phyloP scores from a whole-genome alignment of 2,888 invertebrate genomes.

The Phrixothrix hirtus region DNA sequence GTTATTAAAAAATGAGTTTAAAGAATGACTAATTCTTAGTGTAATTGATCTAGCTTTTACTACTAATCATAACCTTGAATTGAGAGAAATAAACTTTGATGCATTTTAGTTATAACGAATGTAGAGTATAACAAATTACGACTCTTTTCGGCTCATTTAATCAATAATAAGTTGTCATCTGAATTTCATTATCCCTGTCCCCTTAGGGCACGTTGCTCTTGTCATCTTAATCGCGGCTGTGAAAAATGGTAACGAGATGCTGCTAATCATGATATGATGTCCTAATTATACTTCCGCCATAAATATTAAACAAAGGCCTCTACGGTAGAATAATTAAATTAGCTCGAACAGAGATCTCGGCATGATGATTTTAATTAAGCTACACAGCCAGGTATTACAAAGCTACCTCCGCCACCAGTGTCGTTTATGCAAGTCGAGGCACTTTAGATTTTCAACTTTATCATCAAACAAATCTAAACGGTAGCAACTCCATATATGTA shows the following conservation, averaged over 20 bases:
- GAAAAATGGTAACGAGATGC: conserved; percentile 29
- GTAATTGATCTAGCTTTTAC: too few relatives aligned
- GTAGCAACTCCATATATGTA: too few relatives aligned
- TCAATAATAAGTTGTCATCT: conserved; percentile 27
- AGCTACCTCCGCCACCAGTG: conserved; percentile 19
- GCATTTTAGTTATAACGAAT: too few relatives aligned
- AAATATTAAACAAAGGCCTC: conserved; percentile 34
- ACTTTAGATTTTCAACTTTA: too few relatives aligned
- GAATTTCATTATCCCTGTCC: conserved; percentile 21
- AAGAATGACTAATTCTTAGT: too few relatives aligned
- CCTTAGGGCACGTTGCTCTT: conserved; percentile 9
- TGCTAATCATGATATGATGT: conserved; percentile 34
- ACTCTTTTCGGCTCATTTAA: conserved; percentile 17
- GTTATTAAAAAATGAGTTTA: too few relatives aligned
- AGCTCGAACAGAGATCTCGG: conserved; percentile 33
- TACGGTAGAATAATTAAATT: conserved; percentile 36
- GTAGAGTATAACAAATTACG: too few relatives aligned
- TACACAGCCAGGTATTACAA: conserved; percentile 23
- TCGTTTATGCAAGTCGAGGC: conserved; percentile 7
- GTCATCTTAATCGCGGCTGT: conserved; percentile 28
- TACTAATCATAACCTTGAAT: too few relatives aligned
- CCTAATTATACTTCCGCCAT: conserved; percentile 33
- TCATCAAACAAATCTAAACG: too few relatives aligned
- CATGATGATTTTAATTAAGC: conserved; percentile 35
- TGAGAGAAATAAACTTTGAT: too few relatives aligned